Percentiles rank a stretch among this genome's conserved stretches.
Evolutionary conservation across 64 coral and sea anemone genomes (phyloP).

Genomic region (Acropora yongei): DNA sequence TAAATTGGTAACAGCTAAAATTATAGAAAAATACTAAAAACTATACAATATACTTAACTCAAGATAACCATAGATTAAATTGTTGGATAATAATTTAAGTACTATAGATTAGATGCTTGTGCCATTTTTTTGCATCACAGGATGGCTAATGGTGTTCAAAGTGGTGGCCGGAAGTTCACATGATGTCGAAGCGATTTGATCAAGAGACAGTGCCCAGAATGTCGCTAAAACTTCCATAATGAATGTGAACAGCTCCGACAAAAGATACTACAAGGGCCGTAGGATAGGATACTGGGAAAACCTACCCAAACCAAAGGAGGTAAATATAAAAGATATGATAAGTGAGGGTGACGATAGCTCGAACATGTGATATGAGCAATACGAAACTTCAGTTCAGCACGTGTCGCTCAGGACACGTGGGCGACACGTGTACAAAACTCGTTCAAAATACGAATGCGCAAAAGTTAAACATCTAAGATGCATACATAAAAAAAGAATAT

Average conservation of each 20-base stretch:
- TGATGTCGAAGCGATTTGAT: neutral
- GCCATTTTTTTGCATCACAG: neutral
- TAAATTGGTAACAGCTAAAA: too few species aligned
- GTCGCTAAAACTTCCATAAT: neutral
- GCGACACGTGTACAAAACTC: too few species aligned
- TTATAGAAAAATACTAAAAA: too few species aligned
- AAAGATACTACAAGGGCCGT: neutral
- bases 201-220: neutral
- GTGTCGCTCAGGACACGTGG: too few species aligned
- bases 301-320: neutral
- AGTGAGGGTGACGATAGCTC: too few species aligned
- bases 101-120: neutral
- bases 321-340: neutral
- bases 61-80: too few species aligned
- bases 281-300: neutral
- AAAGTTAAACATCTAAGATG: too few species aligned
- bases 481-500: too few species aligned
- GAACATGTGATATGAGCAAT: too few species aligned
- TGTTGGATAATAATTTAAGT: neutral
- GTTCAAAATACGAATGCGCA: too few species aligned
- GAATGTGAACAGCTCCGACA: neutral
- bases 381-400: too few species aligned
- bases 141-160: slow-evolving; percentile 14
- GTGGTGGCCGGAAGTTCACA: neutral
- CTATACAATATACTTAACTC: too few species aligned